Conservation (phyloP, 2,888 invertebrate species). For the Apoda limacodes region DNA sequence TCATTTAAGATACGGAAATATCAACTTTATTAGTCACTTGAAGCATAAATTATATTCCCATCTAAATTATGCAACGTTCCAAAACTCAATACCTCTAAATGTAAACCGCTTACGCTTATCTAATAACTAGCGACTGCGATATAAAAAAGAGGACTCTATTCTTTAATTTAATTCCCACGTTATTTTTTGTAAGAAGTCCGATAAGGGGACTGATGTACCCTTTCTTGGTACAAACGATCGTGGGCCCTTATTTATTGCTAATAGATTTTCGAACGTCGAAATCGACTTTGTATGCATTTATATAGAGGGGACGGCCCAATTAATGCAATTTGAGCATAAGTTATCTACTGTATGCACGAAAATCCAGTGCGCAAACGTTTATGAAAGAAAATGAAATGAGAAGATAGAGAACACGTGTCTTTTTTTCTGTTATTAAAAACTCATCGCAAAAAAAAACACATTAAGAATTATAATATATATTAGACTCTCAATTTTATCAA, state of each 20-base stretch:
- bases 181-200: constrained; percentile 58
- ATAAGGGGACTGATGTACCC: constrained; percentile 65
- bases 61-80: too few species aligned
- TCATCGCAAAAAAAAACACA: too few species aligned
- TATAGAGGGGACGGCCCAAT: constrained; percentile 36
- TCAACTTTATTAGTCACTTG: constrained; percentile 13
- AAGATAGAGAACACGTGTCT: not conserved
- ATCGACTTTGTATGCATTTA: constrained; percentile 42
- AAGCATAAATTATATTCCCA: too few species aligned
- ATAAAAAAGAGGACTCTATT: constrained; percentile 54
- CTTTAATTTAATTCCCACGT: constrained; percentile 62
- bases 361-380: too few species aligned
- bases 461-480: too few species aligned
- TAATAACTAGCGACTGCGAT: constrained; percentile 29
- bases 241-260: constrained; percentile 61
- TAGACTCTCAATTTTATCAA: too few species aligned
- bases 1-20: constrained; percentile 12
- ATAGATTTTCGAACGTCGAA: constrained; percentile 57
- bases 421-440: not conserved
- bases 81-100: constrained; percentile 35
- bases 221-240: constrained; percentile 58
- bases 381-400: not conserved
- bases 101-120: constrained; percentile 34
- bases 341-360: not conserved
- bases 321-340: constrained; percentile 23